Percentiles rank a stretch among this genome's conserved stretches.
phyloP scores from a whole-genome alignment of 1,140 invertebrate species.

The Orchesella cincta region DNA sequence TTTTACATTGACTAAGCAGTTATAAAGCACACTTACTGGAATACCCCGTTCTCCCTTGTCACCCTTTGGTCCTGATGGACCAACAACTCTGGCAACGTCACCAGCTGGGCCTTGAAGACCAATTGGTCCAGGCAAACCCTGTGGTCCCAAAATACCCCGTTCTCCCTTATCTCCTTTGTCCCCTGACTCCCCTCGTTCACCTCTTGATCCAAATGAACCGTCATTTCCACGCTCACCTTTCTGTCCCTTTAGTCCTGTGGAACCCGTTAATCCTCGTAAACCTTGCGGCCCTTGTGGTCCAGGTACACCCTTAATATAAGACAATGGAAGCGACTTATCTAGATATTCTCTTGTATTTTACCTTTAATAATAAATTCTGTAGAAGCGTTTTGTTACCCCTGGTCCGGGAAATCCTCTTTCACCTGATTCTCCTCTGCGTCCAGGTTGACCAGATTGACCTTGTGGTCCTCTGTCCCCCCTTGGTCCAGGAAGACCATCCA shows the following conservation, averaged over 20 bases:
- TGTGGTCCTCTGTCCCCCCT: slow-evolving; percentile 52
- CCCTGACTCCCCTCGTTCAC: slow-evolving; percentile 52
- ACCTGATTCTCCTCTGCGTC: slow-evolving; percentile 54
- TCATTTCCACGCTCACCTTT: slow-evolving; percentile 55
- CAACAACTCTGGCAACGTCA: slow-evolving; percentile 31
- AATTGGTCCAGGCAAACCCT: slow-evolving; percentile 58
- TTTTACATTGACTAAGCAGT: not conserved
- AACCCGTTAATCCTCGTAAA: slow-evolving; percentile 53
- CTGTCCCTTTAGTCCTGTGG: slow-evolving; percentile 55
- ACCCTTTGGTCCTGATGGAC: slow-evolving; percentile 51
- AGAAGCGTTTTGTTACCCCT: no score
- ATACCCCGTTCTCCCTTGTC: slow-evolving; percentile 54
- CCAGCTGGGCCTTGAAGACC: slow-evolving; percentile 52
- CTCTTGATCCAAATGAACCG: slow-evolving; percentile 56
- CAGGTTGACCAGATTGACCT: slow-evolving; percentile 54
- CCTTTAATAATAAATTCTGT: slow-evolving; percentile 32
- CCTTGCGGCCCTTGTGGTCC: slow-evolving; percentile 53
- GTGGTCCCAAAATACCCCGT: slow-evolving; percentile 56
- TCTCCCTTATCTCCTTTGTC: slow-evolving; percentile 55
- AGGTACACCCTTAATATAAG: slow-evolving; percentile 51
- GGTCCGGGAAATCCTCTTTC: slow-evolving; percentile 52
- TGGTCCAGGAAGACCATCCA: slow-evolving; percentile 52
- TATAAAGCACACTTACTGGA: slow-evolving; percentile 30
- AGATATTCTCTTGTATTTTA: slow-evolving; percentile 31
- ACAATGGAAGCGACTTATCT: not conserved